phyloP scores from a whole-genome alignment of 2,797 vertebrate species.

The Trachurus trachurus region DNA sequence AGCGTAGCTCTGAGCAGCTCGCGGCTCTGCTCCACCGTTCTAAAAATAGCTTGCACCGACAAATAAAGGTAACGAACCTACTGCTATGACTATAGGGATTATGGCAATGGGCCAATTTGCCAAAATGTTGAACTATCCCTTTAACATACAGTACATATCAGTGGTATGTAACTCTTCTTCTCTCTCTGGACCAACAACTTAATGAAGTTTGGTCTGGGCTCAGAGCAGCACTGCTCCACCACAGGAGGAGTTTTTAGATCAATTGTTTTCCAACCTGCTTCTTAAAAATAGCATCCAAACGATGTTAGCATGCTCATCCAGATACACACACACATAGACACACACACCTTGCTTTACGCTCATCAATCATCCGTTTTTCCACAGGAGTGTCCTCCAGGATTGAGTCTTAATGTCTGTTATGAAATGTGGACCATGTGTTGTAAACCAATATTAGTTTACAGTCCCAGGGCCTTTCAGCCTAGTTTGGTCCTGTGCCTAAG shows the following conservation, averaged over 20 bases:
- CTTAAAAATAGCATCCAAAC: constrained; percentile 23
- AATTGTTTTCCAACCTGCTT: constrained; percentile 21
- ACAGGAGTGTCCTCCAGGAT: constrained; percentile 76
- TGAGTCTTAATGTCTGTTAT: constrained; percentile 79
- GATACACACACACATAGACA: constrained; percentile 42
- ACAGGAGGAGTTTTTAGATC: constrained; percentile 33
- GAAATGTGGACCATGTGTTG: constrained; percentile 82
- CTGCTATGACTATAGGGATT: no score
- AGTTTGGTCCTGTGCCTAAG: constrained; percentile 81
- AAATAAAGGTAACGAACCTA: no score
- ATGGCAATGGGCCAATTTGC: no score
- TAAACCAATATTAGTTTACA: constrained; percentile 82
- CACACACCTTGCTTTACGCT: constrained; percentile 60
- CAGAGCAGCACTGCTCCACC: constrained; percentile 4
- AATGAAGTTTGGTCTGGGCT: constrained; percentile 27
- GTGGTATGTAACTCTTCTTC: no score
- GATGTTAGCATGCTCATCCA: constrained; percentile 6
- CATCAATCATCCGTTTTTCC: constrained; percentile 83
- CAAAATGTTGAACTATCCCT: no score
- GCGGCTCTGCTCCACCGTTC: no score
- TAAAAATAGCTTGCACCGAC: no score
- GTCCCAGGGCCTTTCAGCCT: constrained; percentile 78
- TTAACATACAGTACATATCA: not conserved
- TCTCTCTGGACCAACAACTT: constrained; percentile 9
- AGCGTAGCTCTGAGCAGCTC: no score